Evolutionary conservation across 2,113 vertebrate species (phyloP).

Genomic region (Malurus cyaneus): DNA sequence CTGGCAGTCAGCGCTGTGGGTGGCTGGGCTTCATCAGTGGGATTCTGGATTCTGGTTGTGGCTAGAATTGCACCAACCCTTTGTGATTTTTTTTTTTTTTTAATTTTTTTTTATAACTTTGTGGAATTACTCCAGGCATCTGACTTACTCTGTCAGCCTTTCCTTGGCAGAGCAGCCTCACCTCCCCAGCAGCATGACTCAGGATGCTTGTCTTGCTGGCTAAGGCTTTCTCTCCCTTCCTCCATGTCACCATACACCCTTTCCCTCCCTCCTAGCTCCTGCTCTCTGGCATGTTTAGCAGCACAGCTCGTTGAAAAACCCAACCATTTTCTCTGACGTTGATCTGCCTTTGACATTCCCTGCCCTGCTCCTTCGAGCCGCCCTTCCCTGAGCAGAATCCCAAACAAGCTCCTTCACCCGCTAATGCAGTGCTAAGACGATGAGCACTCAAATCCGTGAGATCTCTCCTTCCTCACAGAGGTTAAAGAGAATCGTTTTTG

Average conservation of each 20-base stretch:
- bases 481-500: conserved; percentile 14
- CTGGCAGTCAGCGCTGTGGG: neutral
- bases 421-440: neutral
- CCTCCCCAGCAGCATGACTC: conserved; percentile 36
- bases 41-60: neutral
- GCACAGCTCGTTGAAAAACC: neutral
- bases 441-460: neutral
- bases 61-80: neutral
- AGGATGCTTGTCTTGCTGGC: conserved; percentile 16
- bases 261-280: neutral
- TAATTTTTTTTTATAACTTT: neutral
- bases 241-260: neutral
- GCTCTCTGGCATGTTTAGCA: neutral
- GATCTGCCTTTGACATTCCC: neutral
- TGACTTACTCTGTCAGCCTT: conserved; percentile 17
- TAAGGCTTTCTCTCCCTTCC: conserved; percentile 19
- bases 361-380: fast-evolving
- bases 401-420: neutral
- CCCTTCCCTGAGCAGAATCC: neutral
- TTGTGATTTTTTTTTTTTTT: neutral
- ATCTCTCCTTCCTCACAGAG: neutral
- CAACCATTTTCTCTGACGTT: neutral
- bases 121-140: conserved; percentile 31
- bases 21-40: neutral
- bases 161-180: conserved; percentile 37